These are phyloP conservation scores for Microcebus tavaratra DNA, from an alignment of 2,113 vertebrate species.

Conservation along the genomic window DNA sequence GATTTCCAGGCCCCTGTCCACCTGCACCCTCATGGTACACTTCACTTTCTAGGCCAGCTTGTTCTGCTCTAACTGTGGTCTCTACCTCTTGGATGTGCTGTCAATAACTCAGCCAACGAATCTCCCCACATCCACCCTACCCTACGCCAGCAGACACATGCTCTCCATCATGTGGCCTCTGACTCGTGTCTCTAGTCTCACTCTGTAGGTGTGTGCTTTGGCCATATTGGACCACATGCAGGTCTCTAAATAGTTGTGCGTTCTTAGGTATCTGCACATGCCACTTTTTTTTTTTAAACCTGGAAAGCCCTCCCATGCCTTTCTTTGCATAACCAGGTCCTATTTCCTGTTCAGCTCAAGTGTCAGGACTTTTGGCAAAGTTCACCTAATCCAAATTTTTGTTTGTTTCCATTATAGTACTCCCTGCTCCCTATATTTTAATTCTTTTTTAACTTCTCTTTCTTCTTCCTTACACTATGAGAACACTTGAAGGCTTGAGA, in stretches of 20 bases:
- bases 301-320: not conserved
- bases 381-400: not conserved
- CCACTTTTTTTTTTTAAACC: not conserved
- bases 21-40: not conserved
- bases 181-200: not conserved
- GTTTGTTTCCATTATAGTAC: not conserved
- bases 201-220: not conserved
- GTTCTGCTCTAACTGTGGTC: not conserved
- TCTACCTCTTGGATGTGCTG: not conserved
- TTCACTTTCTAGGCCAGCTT: not conserved
- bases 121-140: not conserved
- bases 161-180: not conserved
- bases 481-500: not conserved
- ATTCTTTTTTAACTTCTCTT: not conserved
- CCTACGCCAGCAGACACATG: not conserved
- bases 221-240: rapidly evolving
- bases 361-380: not conserved
- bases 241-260: not conserved
- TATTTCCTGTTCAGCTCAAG: not conserved
- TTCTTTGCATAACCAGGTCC: not conserved
- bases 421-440: not conserved
- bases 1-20: not conserved
- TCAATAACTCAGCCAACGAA: not conserved
- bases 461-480: not conserved
- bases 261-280: not conserved